Evolutionary conservation across 2,113 vertebrate species (phyloP).

Genomic region (Lepidothrix coronata): DNA sequence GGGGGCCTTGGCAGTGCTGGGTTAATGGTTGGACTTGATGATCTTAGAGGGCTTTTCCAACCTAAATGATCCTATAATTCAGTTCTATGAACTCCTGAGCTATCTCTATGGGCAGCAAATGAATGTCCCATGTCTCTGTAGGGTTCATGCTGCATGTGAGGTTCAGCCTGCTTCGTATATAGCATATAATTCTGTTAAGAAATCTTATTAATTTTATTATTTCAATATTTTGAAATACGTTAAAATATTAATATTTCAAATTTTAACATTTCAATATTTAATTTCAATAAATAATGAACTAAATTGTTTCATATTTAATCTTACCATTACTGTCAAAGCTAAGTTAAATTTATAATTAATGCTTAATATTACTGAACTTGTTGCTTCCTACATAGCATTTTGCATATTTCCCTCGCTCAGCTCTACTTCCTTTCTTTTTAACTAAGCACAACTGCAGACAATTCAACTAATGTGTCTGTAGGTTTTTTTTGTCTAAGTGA

Average conservation of each 20-base stretch:
- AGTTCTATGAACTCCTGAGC: neutral
- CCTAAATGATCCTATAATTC: neutral
- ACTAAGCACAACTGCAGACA: neutral
- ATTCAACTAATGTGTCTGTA: neutral
- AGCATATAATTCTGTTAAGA: neutral
- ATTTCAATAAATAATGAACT: neutral
- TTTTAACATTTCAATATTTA: too few species aligned
- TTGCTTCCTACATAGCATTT: neutral
- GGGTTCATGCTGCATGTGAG: neutral
- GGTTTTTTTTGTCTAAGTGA: neutral
- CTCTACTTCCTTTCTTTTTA: neutral
- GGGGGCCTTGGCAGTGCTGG: neutral
- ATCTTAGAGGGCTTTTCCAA: neutral
- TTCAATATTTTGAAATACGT: neutral
- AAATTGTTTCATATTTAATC: neutral
- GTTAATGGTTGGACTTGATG: neutral
- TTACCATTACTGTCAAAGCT: neutral
- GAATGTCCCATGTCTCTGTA: neutral
- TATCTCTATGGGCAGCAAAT: neutral
- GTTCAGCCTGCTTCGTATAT: neutral
- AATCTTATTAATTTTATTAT: neutral
- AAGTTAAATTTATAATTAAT: neutral
- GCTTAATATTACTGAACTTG: neutral
- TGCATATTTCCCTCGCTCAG: neutral
- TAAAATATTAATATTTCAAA: too few species aligned